These are phyloP conservation scores for Phrixothrix hirtus DNA, from an alignment of 2,888 invertebrate species.

Conservation along the genomic window DNA sequence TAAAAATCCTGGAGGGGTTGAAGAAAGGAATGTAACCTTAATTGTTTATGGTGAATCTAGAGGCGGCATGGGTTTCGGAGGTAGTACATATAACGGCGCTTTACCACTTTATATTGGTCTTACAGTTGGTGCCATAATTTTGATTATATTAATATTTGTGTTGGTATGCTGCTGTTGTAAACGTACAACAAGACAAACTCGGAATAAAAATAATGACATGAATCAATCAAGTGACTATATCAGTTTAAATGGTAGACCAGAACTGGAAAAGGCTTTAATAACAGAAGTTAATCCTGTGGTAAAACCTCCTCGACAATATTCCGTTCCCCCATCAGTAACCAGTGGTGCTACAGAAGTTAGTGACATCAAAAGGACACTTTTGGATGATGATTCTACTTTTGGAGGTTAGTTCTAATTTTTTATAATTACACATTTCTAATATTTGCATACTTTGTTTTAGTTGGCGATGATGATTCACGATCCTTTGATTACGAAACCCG, in stretches of 20 bases:
- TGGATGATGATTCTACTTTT: slow-evolving; percentile 75
- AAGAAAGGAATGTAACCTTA: slow-evolving; percentile 74
- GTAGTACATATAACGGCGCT: slow-evolving; percentile 31
- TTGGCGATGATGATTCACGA: slow-evolving; percentile 71
- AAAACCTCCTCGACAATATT: slow-evolving; percentile 79
- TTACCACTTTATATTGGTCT: slow-evolving; percentile 57
- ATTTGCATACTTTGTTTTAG: too few species aligned
- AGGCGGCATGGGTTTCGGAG: slow-evolving; percentile 37
- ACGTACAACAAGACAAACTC: slow-evolving; percentile 35
- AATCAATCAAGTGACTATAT: slow-evolving; percentile 59
- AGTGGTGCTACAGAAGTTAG: slow-evolving; percentile 80
- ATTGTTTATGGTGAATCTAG: slow-evolving; percentile 52
- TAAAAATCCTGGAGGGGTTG: slow-evolving; percentile 78
- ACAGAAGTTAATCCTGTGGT: slow-evolving; percentile 84
- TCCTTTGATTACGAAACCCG: slow-evolving; percentile 68
- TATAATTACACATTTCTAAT: not conserved
- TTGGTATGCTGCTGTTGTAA: slow-evolving; percentile 52
- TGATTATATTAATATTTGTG: slow-evolving; percentile 58
- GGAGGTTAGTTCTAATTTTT: slow-evolving; percentile 31
- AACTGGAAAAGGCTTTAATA: slow-evolving; percentile 83
- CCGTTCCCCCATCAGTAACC: slow-evolving; percentile 70
- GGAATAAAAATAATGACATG: slow-evolving; percentile 44
- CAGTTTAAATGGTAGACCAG: slow-evolving; percentile 75
- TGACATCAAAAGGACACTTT: slow-evolving; percentile 77
- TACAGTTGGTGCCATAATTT: slow-evolving; percentile 54